Evolutionary conservation across 2,888 invertebrate genomes (phyloP).

Genomic region (Apamea crenata): DNA sequence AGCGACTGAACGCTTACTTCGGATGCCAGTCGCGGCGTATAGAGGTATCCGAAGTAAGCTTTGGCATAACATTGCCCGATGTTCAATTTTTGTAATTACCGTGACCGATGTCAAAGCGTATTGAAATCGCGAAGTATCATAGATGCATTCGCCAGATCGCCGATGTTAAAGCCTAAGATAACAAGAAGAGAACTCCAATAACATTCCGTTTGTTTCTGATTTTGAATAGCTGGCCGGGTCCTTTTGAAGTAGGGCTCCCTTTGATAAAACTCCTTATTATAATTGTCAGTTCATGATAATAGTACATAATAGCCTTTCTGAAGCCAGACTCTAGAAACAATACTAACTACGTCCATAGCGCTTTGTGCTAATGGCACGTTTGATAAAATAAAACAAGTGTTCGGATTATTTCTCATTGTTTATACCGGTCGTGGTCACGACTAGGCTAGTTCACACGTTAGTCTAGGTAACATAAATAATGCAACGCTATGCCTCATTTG

Average conservation of each 20-base stretch:
- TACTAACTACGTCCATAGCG: conserved; percentile 14
- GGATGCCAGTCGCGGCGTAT: not conserved
- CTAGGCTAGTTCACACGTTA: conserved; percentile 65
- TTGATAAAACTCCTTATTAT: conserved; percentile 23
- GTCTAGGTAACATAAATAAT: conserved; percentile 57
- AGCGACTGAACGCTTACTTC: not conserved
- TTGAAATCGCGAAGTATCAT: not conserved
- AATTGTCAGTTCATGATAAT: conserved; percentile 44
- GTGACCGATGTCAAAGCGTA: not conserved
- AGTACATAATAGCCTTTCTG: conserved; percentile 30
- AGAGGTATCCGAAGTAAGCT: not conserved
- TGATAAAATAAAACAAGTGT: conserved; percentile 53
- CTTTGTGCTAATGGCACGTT: conserved; percentile 55
- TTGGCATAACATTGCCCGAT: not conserved
- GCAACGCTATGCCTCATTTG: conserved; percentile 56
- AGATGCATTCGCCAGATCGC: not conserved
- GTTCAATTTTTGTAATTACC: not conserved
- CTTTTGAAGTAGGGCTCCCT: conserved; percentile 20
- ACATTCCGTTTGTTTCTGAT: not conserved
- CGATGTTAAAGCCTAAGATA: not conserved
- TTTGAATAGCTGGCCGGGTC: conserved; percentile 7
- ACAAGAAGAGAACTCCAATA: conserved; percentile 1
- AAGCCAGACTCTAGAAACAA: conserved; percentile 29
- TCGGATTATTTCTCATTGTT: conserved; percentile 49
- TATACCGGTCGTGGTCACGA: conserved; percentile 62